phyloP scores from a whole-genome alignment of 2,113 vertebrate species.

The Nerophis ophidion region DNA sequence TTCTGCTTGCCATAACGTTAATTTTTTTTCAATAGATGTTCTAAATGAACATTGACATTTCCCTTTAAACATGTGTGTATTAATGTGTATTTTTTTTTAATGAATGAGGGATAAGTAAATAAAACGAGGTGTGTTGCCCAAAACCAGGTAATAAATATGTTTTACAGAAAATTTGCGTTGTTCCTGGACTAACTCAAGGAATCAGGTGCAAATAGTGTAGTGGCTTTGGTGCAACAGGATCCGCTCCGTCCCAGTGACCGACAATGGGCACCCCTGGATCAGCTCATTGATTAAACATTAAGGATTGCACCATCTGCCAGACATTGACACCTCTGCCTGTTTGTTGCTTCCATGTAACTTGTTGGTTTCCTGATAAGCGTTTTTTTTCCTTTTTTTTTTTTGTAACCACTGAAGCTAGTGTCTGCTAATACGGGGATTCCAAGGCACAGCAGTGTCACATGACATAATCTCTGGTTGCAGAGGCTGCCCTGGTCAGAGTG shows the following conservation, averaged over 20 bases:
- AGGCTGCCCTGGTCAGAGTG: too few species aligned
- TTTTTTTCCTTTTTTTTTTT: background rate
- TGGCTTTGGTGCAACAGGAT: constrained; percentile 36
- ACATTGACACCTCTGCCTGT: constrained; percentile 36
- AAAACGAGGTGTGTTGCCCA: too few species aligned
- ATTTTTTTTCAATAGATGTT: too few species aligned
- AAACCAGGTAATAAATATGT: too few species aligned
- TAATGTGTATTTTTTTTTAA: too few species aligned
- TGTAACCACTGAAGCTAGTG: constrained; percentile 8
- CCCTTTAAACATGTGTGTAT: too few species aligned
- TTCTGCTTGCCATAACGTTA: too few species aligned
- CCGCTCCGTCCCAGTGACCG: constrained; percentile 16
- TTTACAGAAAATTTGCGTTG: too few species aligned
- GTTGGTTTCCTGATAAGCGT: constrained; percentile 16
- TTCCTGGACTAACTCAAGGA: background rate
- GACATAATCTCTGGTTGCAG: constrained; percentile 3
- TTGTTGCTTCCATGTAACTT: constrained; percentile 13
- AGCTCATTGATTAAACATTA: constrained; percentile 57
- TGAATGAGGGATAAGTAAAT: too few species aligned
- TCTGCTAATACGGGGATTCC: background rate
- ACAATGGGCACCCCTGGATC: constrained; percentile 34
- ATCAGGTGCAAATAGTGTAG: background rate
- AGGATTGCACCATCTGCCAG: constrained; percentile 40
- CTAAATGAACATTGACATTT: too few species aligned
- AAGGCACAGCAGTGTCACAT: constrained; percentile 19